Conservation (phyloP, 2,113 vertebrate genomes). For the Acinonyx jubatus region DNA sequence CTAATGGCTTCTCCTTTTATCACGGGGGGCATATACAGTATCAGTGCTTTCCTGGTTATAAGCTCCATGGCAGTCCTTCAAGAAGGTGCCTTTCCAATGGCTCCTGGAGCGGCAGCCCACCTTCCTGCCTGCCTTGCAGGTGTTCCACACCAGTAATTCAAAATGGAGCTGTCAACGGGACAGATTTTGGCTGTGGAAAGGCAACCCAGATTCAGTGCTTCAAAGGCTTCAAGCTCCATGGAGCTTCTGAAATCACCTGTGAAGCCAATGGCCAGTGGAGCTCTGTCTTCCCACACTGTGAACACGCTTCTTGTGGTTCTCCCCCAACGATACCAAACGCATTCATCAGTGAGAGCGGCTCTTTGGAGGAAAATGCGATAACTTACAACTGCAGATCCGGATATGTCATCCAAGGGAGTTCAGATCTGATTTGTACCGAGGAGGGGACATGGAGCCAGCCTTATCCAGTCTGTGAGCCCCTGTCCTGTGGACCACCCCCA, state of each 20-base stretch:
- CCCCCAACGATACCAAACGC: conserved; percentile 90
- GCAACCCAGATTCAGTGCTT: conserved; percentile 88
- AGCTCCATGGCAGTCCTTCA: conserved; percentile 88
- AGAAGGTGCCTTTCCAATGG: conserved; percentile 91
- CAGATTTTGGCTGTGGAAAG: conserved; percentile 90
- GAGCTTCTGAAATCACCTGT: conserved; percentile 90
- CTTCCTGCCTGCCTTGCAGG: conserved; percentile 90
- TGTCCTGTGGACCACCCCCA: conserved; percentile 93
- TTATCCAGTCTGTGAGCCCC: conserved; percentile 89
- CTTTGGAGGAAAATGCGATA: conserved; percentile 87
- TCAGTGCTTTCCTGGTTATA: conserved; percentile 93
- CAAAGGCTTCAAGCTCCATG: conserved; percentile 91
- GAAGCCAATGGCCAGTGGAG: conserved; percentile 92
- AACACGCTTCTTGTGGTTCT: conserved; percentile 87
- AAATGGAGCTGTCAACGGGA: conserved; percentile 86
- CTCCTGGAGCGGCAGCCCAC: conserved; percentile 90
- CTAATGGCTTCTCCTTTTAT: conserved; percentile 92
- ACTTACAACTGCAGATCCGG: conserved; percentile 92
- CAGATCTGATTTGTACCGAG: conserved; percentile 90
- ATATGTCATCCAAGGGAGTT: conserved; percentile 87
- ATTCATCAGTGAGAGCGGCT: conserved; percentile 87
- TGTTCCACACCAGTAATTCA: conserved; percentile 89
- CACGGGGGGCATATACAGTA: conserved; percentile 91
- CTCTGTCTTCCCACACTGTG: conserved; percentile 90
- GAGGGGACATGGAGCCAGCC: conserved; percentile 92